phyloP scores from a whole-genome alignment of 2,888 invertebrate species.

The Acronicta aceris region DNA sequence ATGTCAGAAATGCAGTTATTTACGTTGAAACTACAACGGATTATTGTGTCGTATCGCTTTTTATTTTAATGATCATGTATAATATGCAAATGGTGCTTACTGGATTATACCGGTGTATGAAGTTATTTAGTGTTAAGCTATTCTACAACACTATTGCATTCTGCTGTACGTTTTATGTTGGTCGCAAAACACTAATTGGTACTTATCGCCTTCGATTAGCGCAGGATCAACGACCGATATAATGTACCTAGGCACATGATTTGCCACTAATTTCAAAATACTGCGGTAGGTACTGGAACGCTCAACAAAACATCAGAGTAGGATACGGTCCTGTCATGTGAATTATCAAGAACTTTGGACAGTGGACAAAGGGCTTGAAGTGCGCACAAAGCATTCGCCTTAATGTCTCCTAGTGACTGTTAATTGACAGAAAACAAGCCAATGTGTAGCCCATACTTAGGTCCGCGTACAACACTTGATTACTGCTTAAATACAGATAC shows the following conservation, averaged over 20 bases:
- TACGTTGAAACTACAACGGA: slow-evolving; percentile 46
- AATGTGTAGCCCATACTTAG: too few relatives aligned
- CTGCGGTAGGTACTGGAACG: too few relatives aligned
- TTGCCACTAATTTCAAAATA: slow-evolving; percentile 19
- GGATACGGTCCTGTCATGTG: too few relatives aligned
- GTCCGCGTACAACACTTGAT: too few relatives aligned
- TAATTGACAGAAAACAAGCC: too few relatives aligned
- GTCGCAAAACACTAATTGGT: background rate
- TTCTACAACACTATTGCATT: background rate
- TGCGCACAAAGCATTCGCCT: too few relatives aligned
- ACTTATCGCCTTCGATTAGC: background rate
- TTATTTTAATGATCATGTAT: slow-evolving; percentile 12
- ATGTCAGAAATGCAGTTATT: slow-evolving; percentile 62
- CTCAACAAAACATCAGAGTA: too few relatives aligned
- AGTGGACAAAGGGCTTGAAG: too few relatives aligned
- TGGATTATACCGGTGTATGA: background rate
- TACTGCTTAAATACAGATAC: too few relatives aligned
- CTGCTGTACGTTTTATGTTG: background rate
- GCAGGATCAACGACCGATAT: background rate
- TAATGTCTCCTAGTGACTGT: too few relatives aligned
- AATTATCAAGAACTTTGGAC: too few relatives aligned
- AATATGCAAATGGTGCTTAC: slow-evolving; percentile 3
- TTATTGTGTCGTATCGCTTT: slow-evolving; percentile 32
- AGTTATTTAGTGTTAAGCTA: background rate
- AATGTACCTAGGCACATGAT: background rate